These are phyloP conservation scores for Tethya wilhelma DNA, from an alignment of 37 sponge, comb jelly and placozoan species.

Conservation along the genomic window DNA sequence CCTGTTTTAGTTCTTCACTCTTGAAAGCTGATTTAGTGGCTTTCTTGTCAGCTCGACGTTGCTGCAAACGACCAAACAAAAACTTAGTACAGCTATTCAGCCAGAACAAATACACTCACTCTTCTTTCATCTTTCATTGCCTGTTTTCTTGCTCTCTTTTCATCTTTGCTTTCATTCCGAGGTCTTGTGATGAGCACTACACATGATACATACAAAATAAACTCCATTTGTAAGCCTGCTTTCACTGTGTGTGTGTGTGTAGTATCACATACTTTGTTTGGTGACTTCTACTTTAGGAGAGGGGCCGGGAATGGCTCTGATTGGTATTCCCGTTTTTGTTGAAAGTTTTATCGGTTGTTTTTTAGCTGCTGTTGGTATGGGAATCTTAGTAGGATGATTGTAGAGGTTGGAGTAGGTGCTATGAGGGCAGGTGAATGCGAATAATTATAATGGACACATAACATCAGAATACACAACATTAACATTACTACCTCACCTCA, in stretches of 20 bases:
- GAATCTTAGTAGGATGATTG: constrained; percentile 90
- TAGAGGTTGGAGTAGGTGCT: constrained; percentile 91
- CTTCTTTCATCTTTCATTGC: constrained; percentile 82
- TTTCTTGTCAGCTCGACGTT: constrained; percentile 74
- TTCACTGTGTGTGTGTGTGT: too few relatives aligned
- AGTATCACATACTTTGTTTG: constrained; percentile 6
- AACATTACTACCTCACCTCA: constrained; percentile 25
- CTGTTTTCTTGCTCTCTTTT: constrained; percentile 79
- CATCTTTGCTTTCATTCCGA: constrained; percentile 77
- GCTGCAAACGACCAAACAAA: constrained; percentile 19
- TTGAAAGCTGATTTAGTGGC: constrained; percentile 69
- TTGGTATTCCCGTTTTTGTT: constrained; percentile 43
- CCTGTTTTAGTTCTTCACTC: constrained; percentile 54
- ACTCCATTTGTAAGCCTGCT: neutral
- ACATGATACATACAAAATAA: neutral
- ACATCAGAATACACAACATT: neutral
- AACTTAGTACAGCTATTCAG: neutral
- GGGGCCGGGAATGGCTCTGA: constrained; percentile 36
- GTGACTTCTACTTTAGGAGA: constrained; percentile 15
- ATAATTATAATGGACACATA: neutral
- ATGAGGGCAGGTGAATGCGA: neutral
- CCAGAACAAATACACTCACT: constrained; percentile 24
- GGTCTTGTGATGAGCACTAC: constrained; percentile 45
- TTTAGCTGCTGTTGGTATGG: constrained; percentile 14
- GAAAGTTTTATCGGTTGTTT: constrained; percentile 38